phyloP scores from a whole-genome alignment of 1,140 invertebrate species.

The Papilio aristodemus region DNA sequence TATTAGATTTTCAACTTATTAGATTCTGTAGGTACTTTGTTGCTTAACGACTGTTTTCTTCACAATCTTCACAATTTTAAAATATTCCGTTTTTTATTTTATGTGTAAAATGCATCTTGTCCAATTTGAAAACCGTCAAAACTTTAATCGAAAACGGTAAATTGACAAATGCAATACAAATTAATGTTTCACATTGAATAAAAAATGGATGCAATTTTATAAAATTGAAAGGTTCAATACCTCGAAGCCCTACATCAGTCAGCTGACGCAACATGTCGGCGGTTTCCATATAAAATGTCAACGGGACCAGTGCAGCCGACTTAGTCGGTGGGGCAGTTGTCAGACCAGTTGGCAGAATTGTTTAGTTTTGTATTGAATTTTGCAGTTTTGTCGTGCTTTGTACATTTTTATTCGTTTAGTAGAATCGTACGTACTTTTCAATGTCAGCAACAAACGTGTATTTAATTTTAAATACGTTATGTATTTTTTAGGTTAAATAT shows the following conservation, averaged over 20 bases:
- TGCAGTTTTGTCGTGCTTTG: not conserved
- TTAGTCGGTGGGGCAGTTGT: slow-evolving; percentile 10
- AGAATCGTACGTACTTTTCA: not conserved
- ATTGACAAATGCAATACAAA: slow-evolving; percentile 17
- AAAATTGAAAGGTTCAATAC: slow-evolving; percentile 31
- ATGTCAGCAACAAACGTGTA: slow-evolving; percentile 17
- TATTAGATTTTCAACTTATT: too few relatives aligned
- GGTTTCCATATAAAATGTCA: slow-evolving; percentile 29
- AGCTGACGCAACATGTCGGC: slow-evolving; percentile 27
- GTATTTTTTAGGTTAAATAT: too few relatives aligned
- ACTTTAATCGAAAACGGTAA: not conserved
- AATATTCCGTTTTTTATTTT: too few relatives aligned
- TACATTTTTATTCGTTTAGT: slow-evolving; percentile 5
- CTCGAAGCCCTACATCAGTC: slow-evolving; percentile 23
- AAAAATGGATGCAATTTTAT: slow-evolving; percentile 15
- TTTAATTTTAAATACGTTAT: slow-evolving; percentile 5
- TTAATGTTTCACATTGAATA: slow-evolving; percentile 5
- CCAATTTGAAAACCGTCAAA: not conserved
- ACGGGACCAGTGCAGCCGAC: not conserved
- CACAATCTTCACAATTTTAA: too few relatives aligned
- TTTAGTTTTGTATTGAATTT: not conserved
- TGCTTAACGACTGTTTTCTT: too few relatives aligned
- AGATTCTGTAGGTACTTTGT: too few relatives aligned
- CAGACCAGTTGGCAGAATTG: slow-evolving; percentile 14
- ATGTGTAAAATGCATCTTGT: not conserved